Conservation (phyloP, 2,888 invertebrate species). For the Microctonus hyperodae region DNA sequence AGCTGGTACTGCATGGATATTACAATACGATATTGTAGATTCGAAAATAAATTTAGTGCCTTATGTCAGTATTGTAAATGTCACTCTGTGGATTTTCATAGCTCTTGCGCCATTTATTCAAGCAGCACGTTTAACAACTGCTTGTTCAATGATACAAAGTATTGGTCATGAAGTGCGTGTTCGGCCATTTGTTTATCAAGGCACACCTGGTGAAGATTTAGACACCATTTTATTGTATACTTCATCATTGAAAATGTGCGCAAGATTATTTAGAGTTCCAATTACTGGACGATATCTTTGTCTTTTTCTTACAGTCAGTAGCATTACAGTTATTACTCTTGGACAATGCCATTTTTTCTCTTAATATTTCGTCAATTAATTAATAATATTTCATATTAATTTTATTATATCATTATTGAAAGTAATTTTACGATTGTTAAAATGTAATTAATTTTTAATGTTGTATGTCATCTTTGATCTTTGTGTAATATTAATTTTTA, state of each 20-base stretch:
- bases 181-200: slow-evolving; percentile 82
- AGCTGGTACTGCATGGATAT: slow-evolving; percentile 75
- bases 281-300: slow-evolving; percentile 75
- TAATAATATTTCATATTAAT: too few species aligned
- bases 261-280: slow-evolving; percentile 77
- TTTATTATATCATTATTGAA: background rate
- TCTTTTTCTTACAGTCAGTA: slow-evolving; percentile 68
- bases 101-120: slow-evolving; percentile 76
- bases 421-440: too few species aligned
- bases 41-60: slow-evolving; percentile 68
- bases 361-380: slow-evolving; percentile 43
- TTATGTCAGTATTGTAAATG: slow-evolving; percentile 70
- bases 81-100: slow-evolving; percentile 72
- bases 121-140: slow-evolving; percentile 78
- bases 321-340: slow-evolving; percentile 71
- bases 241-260: slow-evolving; percentile 76
- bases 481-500: too few species aligned
- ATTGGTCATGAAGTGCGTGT: slow-evolving; percentile 82
- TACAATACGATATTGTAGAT: slow-evolving; percentile 69
- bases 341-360: slow-evolving; percentile 76
- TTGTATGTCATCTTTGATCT: too few species aligned
- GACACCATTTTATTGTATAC: slow-evolving; percentile 80
- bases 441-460: too few species aligned
- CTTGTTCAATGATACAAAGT: slow-evolving; percentile 75
- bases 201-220: slow-evolving; percentile 77